phyloP scores from a whole-genome alignment of 1,140 invertebrate species.

The Euwallacea fornicatus region DNA sequence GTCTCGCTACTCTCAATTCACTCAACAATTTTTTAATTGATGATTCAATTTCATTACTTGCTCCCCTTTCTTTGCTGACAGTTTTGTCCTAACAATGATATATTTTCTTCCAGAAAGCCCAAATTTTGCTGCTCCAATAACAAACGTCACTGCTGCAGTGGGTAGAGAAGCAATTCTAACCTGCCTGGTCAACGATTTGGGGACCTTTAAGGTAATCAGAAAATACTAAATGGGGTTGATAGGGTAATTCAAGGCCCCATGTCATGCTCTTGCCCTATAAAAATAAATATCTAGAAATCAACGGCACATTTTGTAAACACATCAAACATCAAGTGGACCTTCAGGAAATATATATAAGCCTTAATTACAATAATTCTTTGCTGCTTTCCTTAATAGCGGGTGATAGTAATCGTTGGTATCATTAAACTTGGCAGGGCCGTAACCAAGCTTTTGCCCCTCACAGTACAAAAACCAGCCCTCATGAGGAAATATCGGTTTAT shows the following conservation, averaged over 20 bases:
- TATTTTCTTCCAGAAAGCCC: constrained; percentile 64
- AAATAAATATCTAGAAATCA: constrained; percentile 6
- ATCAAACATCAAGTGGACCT: neutral
- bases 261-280: constrained; percentile 2
- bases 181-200: constrained; percentile 73
- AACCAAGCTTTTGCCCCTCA: no score
- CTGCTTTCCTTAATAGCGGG: no score
- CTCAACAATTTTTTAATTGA: neutral
- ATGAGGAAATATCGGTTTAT: no score
- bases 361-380: no score
- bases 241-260: neutral
- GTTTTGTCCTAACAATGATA: neutral
- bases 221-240: constrained; percentile 1
- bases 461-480: no score
- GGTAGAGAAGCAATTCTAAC: constrained; percentile 73
- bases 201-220: constrained; percentile 68
- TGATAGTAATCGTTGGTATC: no score
- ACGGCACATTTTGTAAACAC: constrained; percentile 3
- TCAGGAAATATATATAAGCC: constrained; percentile 8
- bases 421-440: no score
- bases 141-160: constrained; percentile 72
- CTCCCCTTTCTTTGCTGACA: neutral
- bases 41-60: no score
- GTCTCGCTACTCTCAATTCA: neutral
- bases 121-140: constrained; percentile 70